phyloP scores from a whole-genome alignment of 2,113 vertebrate species.

The Saguinus midas region DNA sequence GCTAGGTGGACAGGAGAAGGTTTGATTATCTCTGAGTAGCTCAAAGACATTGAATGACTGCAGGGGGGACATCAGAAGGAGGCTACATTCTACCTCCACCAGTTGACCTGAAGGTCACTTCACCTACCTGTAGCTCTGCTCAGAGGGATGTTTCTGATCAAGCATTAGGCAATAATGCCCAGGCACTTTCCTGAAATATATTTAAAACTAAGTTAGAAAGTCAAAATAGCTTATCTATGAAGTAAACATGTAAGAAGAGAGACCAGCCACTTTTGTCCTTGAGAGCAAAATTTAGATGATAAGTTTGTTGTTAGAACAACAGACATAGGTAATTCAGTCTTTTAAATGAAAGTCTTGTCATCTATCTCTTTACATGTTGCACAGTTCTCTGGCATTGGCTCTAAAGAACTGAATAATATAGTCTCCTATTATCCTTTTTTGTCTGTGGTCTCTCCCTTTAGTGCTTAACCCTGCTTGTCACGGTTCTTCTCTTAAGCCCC shows the following conservation, averaged over 20 bases:
- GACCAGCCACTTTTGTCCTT: not conserved
- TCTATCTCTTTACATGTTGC: not conserved
- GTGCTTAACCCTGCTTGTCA: not conserved
- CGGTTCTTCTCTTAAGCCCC: not conserved
- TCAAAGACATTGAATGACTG: not conserved
- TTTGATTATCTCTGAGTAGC: not conserved
- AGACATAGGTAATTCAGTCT: not conserved
- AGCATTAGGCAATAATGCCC: not conserved
- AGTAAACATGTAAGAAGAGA: not conserved
- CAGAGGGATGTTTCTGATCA: not conserved
- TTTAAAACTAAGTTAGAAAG: conserved; percentile 15
- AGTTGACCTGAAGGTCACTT: not conserved
- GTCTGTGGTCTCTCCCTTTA: not conserved
- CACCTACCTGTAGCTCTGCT: not conserved
- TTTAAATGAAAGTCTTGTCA: not conserved
- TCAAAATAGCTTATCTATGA: not conserved
- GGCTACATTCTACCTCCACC: too few species aligned
- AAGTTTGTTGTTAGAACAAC: conserved; percentile 1
- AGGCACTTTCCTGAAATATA: not conserved
- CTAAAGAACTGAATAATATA: not conserved
- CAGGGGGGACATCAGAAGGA: not conserved
- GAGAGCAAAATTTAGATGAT: not conserved
- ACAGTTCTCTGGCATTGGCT: not conserved
- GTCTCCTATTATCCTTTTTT: not conserved
- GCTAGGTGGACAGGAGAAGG: not conserved